Conservation (phyloP, 2,888 invertebrate species). For the Hydropsyche betteni region DNA sequence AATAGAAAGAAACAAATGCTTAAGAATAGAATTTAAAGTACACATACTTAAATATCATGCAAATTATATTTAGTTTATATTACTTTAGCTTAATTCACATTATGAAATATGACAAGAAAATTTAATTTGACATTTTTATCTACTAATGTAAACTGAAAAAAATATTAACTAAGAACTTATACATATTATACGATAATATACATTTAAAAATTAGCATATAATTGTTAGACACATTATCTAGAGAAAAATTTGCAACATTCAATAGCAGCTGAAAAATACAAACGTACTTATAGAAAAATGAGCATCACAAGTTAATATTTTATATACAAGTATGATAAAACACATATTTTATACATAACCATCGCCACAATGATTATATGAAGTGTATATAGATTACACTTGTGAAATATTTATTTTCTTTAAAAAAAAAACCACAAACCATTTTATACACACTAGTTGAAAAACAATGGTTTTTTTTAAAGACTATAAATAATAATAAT, state of each 20-base stretch:
- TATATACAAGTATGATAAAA: conserved; percentile 18
- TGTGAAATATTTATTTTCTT: conserved; percentile 7
- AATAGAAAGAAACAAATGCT: conserved; percentile 49
- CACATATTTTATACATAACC: conserved; percentile 1
- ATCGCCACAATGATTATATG: conserved; percentile 3
- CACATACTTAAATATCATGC: conserved; percentile 42
- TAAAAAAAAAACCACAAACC: not conserved
- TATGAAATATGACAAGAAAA: too few relatives aligned
- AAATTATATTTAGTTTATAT: conserved; percentile 20
- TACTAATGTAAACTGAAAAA: too few relatives aligned
- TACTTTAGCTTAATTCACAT: too few relatives aligned
- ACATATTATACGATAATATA: not conserved
- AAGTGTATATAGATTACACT: conserved; percentile 15
- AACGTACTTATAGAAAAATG: not conserved
- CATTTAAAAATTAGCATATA: conserved; percentile 23
- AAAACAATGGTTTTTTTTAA: too few relatives aligned
- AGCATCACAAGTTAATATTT: conserved; percentile 28
- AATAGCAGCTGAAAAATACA: conserved; percentile 26
- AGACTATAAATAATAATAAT: not conserved
- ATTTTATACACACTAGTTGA: too few relatives aligned
- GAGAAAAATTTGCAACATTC: conserved; percentile 23
- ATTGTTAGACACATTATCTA: conserved; percentile 28
- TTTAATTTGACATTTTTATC: too few relatives aligned
- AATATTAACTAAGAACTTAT: too few relatives aligned
- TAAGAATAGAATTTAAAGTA: conserved; percentile 47